phyloP scores from a whole-genome alignment of 1,140 invertebrate species.

The Lethocerus indicus region DNA sequence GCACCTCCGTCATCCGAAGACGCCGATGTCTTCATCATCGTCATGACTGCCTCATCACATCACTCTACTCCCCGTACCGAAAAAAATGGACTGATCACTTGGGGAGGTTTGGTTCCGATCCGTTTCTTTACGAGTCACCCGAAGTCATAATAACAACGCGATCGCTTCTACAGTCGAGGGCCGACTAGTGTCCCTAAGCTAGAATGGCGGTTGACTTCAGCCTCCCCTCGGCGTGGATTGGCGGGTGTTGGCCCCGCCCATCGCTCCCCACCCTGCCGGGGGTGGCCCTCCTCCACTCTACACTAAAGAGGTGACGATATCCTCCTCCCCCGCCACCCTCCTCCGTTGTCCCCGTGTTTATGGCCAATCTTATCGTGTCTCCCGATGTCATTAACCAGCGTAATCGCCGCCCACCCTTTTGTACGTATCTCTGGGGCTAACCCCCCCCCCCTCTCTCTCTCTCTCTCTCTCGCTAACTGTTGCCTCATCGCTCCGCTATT shows the following conservation, averaged over 20 bases:
- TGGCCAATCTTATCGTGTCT: constrained; percentile 12
- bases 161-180: too few relatives aligned
- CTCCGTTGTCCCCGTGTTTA: constrained; percentile 6
- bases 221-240: not conserved
- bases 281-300: not conserved
- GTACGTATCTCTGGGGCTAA: too few relatives aligned
- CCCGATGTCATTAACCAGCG: constrained; percentile 8
- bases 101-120: not conserved
- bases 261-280: not conserved
- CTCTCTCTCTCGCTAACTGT: constrained; percentile 2
- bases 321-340: constrained; percentile 6
- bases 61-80: constrained; percentile 1
- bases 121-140: not conserved
- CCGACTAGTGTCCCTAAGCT: too few relatives aligned
- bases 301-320: constrained; percentile 13
- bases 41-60: not conserved
- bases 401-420: constrained; percentile 7
- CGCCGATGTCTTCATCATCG: too few relatives aligned
- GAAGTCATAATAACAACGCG: too few relatives aligned
- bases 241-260: not conserved
- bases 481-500: too few relatives aligned
- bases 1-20: not conserved
- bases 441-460: not conserved
- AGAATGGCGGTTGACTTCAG: not conserved
- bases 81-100: not conserved